phyloP scores from a whole-genome alignment of 2,113 vertebrate genomes.

The Hippocampus mohnikei region DNA sequence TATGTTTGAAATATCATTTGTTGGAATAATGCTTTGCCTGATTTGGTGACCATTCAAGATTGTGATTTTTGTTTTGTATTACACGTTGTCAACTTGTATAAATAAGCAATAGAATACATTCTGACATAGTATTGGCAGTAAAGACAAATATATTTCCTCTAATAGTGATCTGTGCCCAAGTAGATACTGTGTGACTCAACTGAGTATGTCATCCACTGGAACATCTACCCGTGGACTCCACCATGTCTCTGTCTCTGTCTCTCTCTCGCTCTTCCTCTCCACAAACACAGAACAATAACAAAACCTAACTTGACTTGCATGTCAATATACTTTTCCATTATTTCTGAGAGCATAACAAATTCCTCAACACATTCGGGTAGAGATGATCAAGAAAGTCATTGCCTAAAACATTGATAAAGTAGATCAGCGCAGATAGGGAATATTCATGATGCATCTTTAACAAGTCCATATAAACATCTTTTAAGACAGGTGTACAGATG shows the following conservation, averaged over 20 bases:
- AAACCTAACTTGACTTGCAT: neutral
- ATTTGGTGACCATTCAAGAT: neutral
- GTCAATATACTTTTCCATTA: neutral
- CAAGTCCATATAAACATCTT: constrained; percentile 53
- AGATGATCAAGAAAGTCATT: constrained; percentile 5
- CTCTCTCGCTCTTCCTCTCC: too few relatives aligned
- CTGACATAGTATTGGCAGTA: neutral
- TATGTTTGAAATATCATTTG: neutral
- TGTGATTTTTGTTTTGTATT: neutral
- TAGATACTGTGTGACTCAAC: neutral
- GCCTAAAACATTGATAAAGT: constrained; percentile 5
- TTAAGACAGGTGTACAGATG: constrained; percentile 59
- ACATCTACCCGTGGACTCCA: too few relatives aligned
- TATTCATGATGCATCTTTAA: constrained; percentile 42
- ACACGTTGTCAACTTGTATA: neutral
- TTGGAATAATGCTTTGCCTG: neutral
- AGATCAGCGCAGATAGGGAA: constrained; percentile 43
- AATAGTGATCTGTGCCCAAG: neutral
- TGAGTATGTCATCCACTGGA: too few relatives aligned
- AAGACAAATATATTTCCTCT: neutral
- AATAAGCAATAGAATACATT: neutral
- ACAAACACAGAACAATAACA: neutral
- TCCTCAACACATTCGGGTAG: neutral
- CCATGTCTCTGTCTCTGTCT: too few relatives aligned
- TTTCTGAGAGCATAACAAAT: neutral